Base-by-base conservation (phyloP, 2,113 vertebrate species). In the Brachypteracias leptosomus region DNA sequence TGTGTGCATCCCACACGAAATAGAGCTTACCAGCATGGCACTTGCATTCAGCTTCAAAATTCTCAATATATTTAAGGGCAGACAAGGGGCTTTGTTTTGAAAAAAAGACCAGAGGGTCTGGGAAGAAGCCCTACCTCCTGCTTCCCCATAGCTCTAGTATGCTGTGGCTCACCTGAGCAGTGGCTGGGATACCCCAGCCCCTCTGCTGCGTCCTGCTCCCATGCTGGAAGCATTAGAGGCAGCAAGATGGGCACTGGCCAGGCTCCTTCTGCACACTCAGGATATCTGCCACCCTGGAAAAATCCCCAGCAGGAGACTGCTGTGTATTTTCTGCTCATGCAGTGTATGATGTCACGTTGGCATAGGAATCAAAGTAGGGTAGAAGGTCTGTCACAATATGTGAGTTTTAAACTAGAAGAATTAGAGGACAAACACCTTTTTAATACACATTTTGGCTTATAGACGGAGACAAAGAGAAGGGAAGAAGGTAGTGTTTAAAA, bases 101-200 rank as follows among this genome's bases (percentile, higher is more conserved):
- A 86, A 44, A 29, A 6, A 42, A 46, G 28, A 76, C 13, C 17
- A 73, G 54, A 70, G 15, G 24, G 7, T 58, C 61, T 81, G 33
- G 44, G 42, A 82, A 58, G 78, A 91, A 67, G 44, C 6, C 5
- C 17, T 40, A 2, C 6, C 22, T 85, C 36, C 38, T 29, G 10
- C 22, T 70, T 85, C 25, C 51, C 67, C 52, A 8, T 3, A 49
- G 38, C 35, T 87, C 19, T 1, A 6, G 46, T 25, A 20, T 1
- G 9, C 17, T 51, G 52, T n/a, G 26, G 38, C 31, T 63, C 42
- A 38, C 19, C 5, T 0, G 0, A 61, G 74, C 7, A 3, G 25
- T 51, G 38, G 4, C 15, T 61, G 68, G 29, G 72, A 28, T 19
- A 16, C 7, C 16, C 20, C 3, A 0, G 4, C 19, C 7, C 16